Evolutionary conservation across 1,140 invertebrate genomes (phyloP), one percentile per base, ranked within the genome.

Genomic region (Stegodyphus dumicola): DNA sequence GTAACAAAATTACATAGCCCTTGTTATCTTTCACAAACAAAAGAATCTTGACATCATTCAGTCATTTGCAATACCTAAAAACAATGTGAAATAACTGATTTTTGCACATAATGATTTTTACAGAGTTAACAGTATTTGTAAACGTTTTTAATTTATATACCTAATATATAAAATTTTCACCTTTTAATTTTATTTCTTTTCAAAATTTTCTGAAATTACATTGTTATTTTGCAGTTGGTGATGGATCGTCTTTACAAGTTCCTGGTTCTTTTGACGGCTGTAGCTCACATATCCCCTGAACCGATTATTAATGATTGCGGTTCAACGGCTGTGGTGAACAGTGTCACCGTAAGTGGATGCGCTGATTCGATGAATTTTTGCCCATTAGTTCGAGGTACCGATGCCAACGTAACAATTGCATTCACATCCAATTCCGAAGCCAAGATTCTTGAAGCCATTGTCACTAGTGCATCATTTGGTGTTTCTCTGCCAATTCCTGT

Each of bases 401-500:
- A 60, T 5, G 56, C 5, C 56, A 9, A 60, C 9, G 15, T 60
- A 10, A 60, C 56, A 1, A 60, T 60, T 15, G 15, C 56, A 60
- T 60, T 60, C 56, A 60, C 1, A 10, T 60, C 56, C 56, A 60
- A 60, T 9, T 10, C 53, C 4, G 66, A 70, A 9, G 60, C 75
- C 3, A 73, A 54, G 4, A 13, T 53, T 52, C 9, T 77, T 0
- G 64, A 56, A 18, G 75, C 65, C 10, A 67, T 70, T 0, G 83
- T 85, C 13, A 75, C 95, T 90, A 95, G 95, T 5, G 91, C 95
- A 53, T 91, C 96, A 18, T 90, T 93, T 89, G 93, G 93, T 70
- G 89, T 95, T 11, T 93, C 94, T 2, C 91, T 95, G 83, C 94
- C 94, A 49, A 96, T 95, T 89, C 92, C 92, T 11, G 88, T 95